Evolutionary conservation across 2,888 invertebrate species (phyloP), one percentile per base, ranked within the genome.

Genomic region (Polydesmus complanatus): DNA sequence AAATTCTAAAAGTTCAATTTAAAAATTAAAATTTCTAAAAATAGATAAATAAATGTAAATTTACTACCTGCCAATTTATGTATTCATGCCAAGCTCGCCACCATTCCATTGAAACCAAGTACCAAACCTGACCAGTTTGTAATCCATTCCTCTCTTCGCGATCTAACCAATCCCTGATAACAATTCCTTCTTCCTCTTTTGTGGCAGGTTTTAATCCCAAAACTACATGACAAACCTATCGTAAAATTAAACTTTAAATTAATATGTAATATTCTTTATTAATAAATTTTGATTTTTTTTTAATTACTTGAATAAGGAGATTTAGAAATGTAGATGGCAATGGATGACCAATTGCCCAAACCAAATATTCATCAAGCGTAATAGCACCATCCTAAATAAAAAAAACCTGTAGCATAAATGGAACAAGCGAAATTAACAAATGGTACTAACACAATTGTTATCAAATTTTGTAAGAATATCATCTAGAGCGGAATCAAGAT

Each of bases 121-220:
- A 92, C 90, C 91, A 92, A 75, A 88, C 86, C 75, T 91, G 89
- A 0, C 89, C 90, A 60, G 86, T 82, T 54, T 81, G 77, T 70
- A 85, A 83, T 0, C 88, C 87, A 54, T 87, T 80, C 54, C 80
- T 77, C 66, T 84, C 83, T 71, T 88, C 88, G 51, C 92, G 79
- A 1, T 83, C 80, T 64, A 91, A 71, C 92, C 92, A 93, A 1
- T 87, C 85, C 64, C 83, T 80, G 23, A 66, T 86, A 80, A 88
- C 85, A 67, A 86, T 85, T 63, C 83, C 80, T 75, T 93, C 92
- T 72, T 89, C 86, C 69, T 86, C 84, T 60, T 81, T 79, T 71
- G 86, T 86, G 68, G 84, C 81, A 18, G 92, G 91, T 70, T 84
- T 79, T 54, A 93, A 76, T 0, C 92, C 92, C 65, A 93, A 79